Evolutionary conservation across 2,797 vertebrate species (phyloP).

Genomic region (Gambusia yucatana): DNA sequence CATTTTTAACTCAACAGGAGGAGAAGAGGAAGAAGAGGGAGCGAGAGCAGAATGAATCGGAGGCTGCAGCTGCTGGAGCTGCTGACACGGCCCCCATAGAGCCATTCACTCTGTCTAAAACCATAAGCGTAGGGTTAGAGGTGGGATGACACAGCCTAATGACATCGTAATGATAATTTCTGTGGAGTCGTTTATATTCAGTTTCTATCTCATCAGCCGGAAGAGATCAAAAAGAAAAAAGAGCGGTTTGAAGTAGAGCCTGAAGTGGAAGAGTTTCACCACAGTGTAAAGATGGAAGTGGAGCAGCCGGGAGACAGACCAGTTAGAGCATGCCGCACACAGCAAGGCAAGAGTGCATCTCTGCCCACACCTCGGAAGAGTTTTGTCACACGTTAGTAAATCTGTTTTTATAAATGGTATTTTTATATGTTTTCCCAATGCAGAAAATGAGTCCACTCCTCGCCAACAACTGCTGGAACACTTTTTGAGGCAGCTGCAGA

Average conservation of each 20-base stretch:
- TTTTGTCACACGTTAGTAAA: background rate
- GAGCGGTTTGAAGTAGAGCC: conserved; percentile 89
- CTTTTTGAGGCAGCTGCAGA: conserved; percentile 95
- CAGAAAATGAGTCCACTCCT: conserved; percentile 93
- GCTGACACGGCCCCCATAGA: conserved; percentile 66
- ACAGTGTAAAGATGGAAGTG: conserved; percentile 73
- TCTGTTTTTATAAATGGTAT: background rate
- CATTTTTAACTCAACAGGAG: conserved; percentile 77
- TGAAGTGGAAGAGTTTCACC: conserved; percentile 86
- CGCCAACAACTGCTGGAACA: conserved; percentile 95
- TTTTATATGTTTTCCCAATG: conserved; percentile 52
- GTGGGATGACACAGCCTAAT: conserved; percentile 49
- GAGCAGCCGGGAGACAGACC: conserved; percentile 90
- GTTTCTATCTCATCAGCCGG: conserved; percentile 66
- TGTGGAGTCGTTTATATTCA: background rate
- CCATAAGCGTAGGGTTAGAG: conserved; percentile 71
- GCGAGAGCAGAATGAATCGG: conserved; percentile 90
- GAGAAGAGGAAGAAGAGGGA: conserved; percentile 97
- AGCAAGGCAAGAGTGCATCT: conserved; percentile 82
- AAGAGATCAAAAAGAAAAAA: conserved; percentile 94
- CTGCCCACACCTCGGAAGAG: background rate
- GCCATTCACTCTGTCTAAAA: conserved; percentile 80
- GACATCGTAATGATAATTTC: background rate
- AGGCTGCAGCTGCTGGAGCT: conserved; percentile 65
- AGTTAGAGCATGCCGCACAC: conserved; percentile 90